These are phyloP conservation scores for Actinernus sp. DNA, from an alignment of 92 coral and sea anemone genomes.

Conservation along the genomic window DNA sequence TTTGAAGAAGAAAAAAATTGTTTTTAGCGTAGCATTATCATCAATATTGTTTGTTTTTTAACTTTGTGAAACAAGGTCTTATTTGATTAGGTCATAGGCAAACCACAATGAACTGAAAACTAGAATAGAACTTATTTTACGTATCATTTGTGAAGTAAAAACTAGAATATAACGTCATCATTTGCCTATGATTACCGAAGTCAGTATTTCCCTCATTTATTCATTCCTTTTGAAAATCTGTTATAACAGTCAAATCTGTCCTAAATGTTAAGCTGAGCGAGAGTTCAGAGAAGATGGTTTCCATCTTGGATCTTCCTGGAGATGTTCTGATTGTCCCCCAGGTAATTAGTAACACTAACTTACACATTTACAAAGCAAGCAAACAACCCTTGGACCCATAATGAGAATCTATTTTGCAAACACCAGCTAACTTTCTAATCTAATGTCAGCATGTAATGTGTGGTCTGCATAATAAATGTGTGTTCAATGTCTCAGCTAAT, in stretches of 20 bases:
- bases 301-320: constrained; percentile 81
- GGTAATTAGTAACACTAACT: constrained; percentile 27
- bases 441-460: too few species aligned
- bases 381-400: background rate
- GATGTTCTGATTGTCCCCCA: constrained; percentile 92
- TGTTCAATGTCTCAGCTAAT: too few species aligned
- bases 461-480: too few species aligned
- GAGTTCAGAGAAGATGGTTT: constrained; percentile 29
- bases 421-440: too few species aligned
- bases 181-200: too few species aligned
- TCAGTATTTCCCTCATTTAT: too few species aligned
- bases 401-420: background rate
- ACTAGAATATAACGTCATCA: background rate
- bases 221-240: too few species aligned
- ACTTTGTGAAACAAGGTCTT: too few species aligned
- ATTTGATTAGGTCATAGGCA: too few species aligned
- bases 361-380: background rate
- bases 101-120: background rate
- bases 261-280: constrained; percentile 54
- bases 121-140: background rate
- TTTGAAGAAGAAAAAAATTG: too few species aligned
- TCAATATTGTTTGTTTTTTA: too few species aligned
- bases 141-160: background rate
- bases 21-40: too few species aligned
- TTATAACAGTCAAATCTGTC: background rate